A percentile compares a stretch with the other conserved stretches of the same genome.
Evolutionary conservation across 2,888 invertebrate genomes (phyloP).

Genomic region (Electrophaes corylata): DNA sequence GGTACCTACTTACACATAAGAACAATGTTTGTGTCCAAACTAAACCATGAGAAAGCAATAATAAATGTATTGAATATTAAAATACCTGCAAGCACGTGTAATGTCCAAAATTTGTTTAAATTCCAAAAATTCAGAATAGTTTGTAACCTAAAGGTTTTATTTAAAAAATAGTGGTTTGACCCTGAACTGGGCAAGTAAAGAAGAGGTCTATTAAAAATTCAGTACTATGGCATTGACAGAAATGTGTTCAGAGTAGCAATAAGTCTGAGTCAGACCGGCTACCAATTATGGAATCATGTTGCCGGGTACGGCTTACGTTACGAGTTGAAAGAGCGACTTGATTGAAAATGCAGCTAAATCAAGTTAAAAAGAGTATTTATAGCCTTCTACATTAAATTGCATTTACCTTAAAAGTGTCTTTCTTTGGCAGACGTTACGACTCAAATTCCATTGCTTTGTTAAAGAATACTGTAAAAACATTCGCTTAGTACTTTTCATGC

Average conservation of each 20-base stretch:
- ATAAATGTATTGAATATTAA: too few relatives aligned
- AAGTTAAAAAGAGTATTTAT: slow-evolving; percentile 17
- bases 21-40: too few relatives aligned
- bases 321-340: slow-evolving; percentile 12
- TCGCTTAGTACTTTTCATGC: slow-evolving; percentile 17
- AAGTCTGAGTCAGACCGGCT: slow-evolving; percentile 33
- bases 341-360: slow-evolving; percentile 6
- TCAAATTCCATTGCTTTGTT: slow-evolving; percentile 6
- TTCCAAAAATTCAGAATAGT: background rate
- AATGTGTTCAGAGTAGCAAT: slow-evolving; percentile 30
- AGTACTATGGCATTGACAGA: slow-evolving; percentile 35
- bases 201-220: slow-evolving; percentile 36
- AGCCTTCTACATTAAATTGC: slow-evolving; percentile 3
- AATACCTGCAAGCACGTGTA: background rate
- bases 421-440: background rate
- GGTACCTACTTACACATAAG: too few relatives aligned
- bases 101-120: background rate
- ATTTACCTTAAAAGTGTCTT: background rate
- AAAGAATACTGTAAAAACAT: slow-evolving; percentile 13
- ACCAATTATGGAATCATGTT: slow-evolving; percentile 27
- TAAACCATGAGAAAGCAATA: too few relatives aligned
- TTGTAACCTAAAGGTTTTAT: background rate
- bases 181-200: slow-evolving; percentile 37
- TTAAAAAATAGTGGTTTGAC: slow-evolving; percentile 17
- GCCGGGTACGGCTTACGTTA: slow-evolving; percentile 7